A percentile compares a stretch with the other conserved stretches of the same genome.
Evolutionary conservation across 2,113 vertebrate species (phyloP).

Genomic region (Perca fluviatilis): DNA sequence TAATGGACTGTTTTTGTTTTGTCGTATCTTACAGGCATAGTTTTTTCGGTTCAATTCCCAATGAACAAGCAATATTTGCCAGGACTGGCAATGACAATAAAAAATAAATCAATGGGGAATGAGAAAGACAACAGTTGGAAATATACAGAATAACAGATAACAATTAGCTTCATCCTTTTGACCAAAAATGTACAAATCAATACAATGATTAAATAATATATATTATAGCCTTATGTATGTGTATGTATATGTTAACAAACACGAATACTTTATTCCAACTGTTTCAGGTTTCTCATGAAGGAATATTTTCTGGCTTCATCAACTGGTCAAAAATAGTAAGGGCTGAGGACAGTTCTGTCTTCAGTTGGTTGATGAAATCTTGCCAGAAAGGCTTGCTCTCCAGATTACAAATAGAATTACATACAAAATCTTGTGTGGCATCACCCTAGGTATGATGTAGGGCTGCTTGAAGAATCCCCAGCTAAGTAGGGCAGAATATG

Average conservation of each 20-base stretch:
- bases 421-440: not conserved
- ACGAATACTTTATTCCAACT: not conserved
- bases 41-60: conserved; percentile 10
- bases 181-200: not conserved
- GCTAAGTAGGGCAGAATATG: not conserved
- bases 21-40: not conserved
- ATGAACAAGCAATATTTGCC: conserved; percentile 10
- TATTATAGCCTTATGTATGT: not conserved
- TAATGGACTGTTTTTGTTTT: conserved; percentile 24
- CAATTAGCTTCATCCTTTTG: not conserved
- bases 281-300: not conserved
- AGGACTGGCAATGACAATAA: conserved; percentile 30
- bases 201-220: not conserved
- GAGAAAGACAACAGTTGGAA: conserved; percentile 1
- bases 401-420: not conserved
- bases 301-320: not conserved
- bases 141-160: not conserved
- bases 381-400: conserved; percentile 4
- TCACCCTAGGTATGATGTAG: not conserved
- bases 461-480: not conserved
- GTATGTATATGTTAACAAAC: not conserved
- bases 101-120: conserved; percentile 16
- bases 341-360: not conserved
- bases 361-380: conserved; percentile 7
- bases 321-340: not conserved